phyloP scores from a whole-genome alignment of 2,797 vertebrate genomes.

The Neosilurus hyrtlii region DNA sequence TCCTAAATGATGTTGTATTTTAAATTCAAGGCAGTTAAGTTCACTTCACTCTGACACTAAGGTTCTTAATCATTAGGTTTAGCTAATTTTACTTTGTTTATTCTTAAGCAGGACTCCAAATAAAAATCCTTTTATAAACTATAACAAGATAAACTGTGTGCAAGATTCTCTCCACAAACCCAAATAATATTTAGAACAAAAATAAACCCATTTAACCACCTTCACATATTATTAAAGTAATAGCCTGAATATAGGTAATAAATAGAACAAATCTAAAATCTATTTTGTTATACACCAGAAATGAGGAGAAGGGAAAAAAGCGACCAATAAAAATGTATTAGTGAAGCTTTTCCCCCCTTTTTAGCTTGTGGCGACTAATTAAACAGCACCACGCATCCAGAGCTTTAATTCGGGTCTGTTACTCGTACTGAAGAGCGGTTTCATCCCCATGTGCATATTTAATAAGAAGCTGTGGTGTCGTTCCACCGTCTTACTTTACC shows the following conservation, averaged over 20 bases:
- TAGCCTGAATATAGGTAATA: neutral
- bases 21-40: no score
- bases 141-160: neutral
- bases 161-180: neutral
- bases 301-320: neutral
- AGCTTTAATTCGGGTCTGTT: constrained; percentile 42
- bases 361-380: neutral
- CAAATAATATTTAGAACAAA: neutral
- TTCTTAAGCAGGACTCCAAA: neutral
- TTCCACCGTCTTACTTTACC: constrained; percentile 50
- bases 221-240: neutral
- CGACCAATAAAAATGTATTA: neutral
- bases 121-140: neutral
- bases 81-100: neutral
- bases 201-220: neutral
- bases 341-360: neutral
- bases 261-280: neutral
- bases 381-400: constrained; percentile 17
- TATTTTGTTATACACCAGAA: neutral
- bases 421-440: constrained; percentile 55
- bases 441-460: constrained; percentile 60
- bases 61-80: neutral
- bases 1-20: no score
- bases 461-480: constrained; percentile 52
- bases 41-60: no score